Conservation (phyloP, 2,113 vertebrate genomes). For the Dissostichus mawsoni region DNA sequence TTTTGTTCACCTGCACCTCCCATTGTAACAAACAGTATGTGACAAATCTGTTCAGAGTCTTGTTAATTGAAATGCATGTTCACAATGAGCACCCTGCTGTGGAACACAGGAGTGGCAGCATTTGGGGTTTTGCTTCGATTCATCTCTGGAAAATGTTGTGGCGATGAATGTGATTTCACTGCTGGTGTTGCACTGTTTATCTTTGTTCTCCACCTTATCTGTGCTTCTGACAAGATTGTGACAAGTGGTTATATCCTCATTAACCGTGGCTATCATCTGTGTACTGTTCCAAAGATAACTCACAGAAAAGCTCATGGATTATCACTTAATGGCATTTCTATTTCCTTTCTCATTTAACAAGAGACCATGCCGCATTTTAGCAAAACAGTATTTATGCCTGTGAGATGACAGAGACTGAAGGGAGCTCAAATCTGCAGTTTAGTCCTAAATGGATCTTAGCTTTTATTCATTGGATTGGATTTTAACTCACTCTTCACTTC, state of each 20-base stretch:
- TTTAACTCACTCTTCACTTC: conserved; percentile 7
- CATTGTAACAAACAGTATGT: not conserved
- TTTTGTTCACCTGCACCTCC: too few relatives aligned
- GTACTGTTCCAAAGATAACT: conserved; percentile 36
- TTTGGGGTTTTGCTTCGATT: conserved; percentile 21
- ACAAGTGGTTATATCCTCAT: conserved; percentile 44
- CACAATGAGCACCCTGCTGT: conserved; percentile 26
- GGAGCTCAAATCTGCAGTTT: conserved; percentile 17
- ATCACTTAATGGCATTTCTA: conserved; percentile 38
- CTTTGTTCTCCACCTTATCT: conserved; percentile 45
- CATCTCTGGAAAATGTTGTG: conserved; percentile 15
- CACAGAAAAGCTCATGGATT: conserved; percentile 31
- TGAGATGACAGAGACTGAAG: conserved; percentile 39
- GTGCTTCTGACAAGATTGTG: conserved; percentile 35
- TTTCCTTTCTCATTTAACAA: conserved; percentile 42
- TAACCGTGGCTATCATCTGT: conserved; percentile 20
- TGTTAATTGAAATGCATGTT: conserved; percentile 33
- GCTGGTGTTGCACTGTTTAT: conserved; percentile 40
- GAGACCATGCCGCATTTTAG: conserved; percentile 2
- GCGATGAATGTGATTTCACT: conserved; percentile 44
- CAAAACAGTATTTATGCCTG: conserved; percentile 22
- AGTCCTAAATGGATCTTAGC: conserved; percentile 21
- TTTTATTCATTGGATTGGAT: conserved; percentile 38
- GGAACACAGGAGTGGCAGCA: conserved; percentile 7
- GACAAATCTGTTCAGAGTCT: conserved; percentile 1